Evolutionary conservation across 2,113 vertebrate species (phyloP).

Genomic region (Platycercus adscitus): DNA sequence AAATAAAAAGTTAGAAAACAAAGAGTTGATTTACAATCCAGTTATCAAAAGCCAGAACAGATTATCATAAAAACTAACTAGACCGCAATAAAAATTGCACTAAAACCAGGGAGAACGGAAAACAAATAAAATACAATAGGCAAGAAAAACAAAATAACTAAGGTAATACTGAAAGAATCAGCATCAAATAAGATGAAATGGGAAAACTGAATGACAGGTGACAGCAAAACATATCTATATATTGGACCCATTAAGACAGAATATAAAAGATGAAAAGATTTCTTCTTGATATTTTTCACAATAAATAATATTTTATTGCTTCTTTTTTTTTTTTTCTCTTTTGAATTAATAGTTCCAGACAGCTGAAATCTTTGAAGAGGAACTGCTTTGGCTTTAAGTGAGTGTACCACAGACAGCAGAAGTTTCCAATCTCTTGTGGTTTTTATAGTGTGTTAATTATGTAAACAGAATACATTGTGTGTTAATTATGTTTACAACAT

Average conservation of each 20-base stretch:
- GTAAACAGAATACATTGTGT: not conserved
- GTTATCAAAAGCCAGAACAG: not conserved
- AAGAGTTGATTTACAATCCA: not conserved
- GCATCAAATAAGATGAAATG: not conserved
- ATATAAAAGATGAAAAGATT: not conserved
- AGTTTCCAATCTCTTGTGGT: not conserved
- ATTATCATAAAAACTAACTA: slow-evolving; percentile 5
- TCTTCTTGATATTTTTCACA: not conserved
- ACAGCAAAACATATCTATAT: not conserved
- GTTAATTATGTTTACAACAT: not conserved
- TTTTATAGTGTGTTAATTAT: not conserved
- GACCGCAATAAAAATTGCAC: not conserved
- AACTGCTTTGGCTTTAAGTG: not conserved
- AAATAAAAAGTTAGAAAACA: not conserved
- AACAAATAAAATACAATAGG: not conserved
- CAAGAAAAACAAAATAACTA: not conserved
- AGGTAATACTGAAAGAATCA: not conserved
- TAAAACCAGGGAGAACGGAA: not conserved
- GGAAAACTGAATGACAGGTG: not conserved
- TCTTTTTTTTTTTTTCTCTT: not conserved
- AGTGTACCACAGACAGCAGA: not conserved
- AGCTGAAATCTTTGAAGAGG: not conserved
- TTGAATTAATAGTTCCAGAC: not conserved
- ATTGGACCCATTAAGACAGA: not conserved
- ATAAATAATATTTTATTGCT: not conserved